These are phyloP conservation scores for Harpagus bidentatus DNA, from an alignment of 2,113 vertebrate species.

Conservation along the genomic window DNA sequence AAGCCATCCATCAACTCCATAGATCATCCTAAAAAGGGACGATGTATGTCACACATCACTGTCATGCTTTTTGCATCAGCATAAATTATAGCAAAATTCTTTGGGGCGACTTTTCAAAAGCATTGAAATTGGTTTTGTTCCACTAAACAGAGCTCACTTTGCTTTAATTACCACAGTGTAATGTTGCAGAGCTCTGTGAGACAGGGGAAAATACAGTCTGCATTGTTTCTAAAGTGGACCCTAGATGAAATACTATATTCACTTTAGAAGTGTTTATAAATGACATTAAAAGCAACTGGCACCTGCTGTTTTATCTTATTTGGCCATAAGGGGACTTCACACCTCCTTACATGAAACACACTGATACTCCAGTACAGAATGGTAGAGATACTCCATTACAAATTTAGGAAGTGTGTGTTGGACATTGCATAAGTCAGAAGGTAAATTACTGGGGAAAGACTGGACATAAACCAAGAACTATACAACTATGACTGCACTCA, in stretches of 20 bases:
- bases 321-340: not conserved
- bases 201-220: not conserved
- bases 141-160: not conserved
- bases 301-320: not conserved
- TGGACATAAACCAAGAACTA: not conserved
- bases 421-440: not conserved
- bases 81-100: not conserved
- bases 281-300: not conserved
- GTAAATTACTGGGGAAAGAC: not conserved
- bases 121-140: not conserved
- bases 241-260: not conserved
- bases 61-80: not conserved
- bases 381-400: not conserved
- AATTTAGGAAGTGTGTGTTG: not conserved
- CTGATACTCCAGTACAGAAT: not conserved
- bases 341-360: not conserved
- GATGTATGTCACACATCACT: not conserved
- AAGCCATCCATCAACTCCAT: not conserved
- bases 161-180: not conserved
- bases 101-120: not conserved
- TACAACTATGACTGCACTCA: not conserved
- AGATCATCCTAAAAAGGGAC: not conserved
- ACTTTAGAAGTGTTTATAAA: not conserved
- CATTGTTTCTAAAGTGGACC: not conserved
- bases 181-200: not conserved